A percentile compares a stretch with the other conserved stretches of the same genome.
phyloP scores from a whole-genome alignment of 2,113 vertebrate species.

The Grallaria varia region DNA sequence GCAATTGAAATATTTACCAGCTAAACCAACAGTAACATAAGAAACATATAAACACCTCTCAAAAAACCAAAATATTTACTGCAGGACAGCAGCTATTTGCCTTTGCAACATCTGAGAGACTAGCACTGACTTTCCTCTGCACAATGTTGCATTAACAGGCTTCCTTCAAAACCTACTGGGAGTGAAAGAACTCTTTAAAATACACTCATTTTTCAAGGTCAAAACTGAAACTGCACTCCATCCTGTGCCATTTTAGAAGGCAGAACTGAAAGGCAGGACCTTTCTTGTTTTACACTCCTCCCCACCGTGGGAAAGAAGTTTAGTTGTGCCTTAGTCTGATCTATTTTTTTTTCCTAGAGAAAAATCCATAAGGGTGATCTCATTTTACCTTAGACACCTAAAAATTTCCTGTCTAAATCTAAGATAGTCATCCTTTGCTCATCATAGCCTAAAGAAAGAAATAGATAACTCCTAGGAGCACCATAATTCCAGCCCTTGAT shows the following conservation, averaged over 20 bases:
- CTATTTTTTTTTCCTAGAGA: background rate
- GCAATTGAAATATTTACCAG: background rate
- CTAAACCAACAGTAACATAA: conserved; percentile 17
- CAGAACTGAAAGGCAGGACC: background rate
- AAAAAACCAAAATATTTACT: background rate
- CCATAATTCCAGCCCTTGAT: background rate
- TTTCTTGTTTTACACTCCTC: background rate
- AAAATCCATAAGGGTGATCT: background rate
- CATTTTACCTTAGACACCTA: background rate
- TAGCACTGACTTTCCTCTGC: background rate
- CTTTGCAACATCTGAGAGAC: background rate
- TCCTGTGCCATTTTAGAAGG: background rate
- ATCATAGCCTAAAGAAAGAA: background rate
- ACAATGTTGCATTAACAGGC: background rate
- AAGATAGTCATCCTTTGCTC: background rate
- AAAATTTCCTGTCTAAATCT: background rate
- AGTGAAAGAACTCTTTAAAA: background rate
- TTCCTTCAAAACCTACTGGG: background rate
- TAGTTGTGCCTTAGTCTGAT: background rate
- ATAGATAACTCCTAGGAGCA: background rate
- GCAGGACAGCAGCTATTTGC: background rate
- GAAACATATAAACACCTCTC: conserved; percentile 1
- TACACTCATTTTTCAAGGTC: background rate
- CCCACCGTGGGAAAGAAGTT: background rate
- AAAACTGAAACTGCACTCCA: background rate